phyloP scores from a whole-genome alignment of 2,113 vertebrate species.

The Ailuropoda melanoleuca region DNA sequence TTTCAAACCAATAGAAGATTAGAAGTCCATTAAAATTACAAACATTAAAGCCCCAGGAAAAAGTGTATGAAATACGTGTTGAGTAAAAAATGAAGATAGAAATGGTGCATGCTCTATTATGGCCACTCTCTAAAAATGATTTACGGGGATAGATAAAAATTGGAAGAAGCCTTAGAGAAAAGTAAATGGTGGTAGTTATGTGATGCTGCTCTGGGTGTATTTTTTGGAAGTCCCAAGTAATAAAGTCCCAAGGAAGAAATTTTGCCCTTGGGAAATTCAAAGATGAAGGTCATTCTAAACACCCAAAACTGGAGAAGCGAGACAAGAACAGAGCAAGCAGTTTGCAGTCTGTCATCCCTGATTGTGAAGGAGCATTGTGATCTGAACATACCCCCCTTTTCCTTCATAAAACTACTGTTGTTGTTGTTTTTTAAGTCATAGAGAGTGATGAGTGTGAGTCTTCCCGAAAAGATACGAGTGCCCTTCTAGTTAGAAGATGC shows the following conservation, averaged over 20 bases:
- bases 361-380: not conserved
- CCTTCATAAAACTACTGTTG: not conserved
- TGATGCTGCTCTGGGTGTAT: not conserved
- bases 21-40: slow-evolving; percentile 16
- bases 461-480: not conserved
- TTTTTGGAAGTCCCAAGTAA: not conserved
- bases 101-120: not conserved
- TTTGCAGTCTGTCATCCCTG: not conserved
- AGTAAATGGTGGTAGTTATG: not conserved
- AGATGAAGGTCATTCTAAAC: slow-evolving; percentile 5
- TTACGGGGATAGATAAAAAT: not conserved
- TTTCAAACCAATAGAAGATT: slow-evolving; percentile 2
- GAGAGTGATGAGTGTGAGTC: not conserved
- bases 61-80: not conserved
- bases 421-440: not conserved
- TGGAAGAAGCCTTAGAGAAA: not conserved
- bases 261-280: not conserved
- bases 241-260: not conserved
- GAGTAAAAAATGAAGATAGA: not conserved
- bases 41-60: not conserved
- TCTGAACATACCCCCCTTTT: not conserved
- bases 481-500: not conserved
- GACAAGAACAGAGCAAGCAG: not conserved
- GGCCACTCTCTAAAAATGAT: not conserved
- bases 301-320: not conserved